A percentile compares a stretch with the other conserved stretches of the same genome.
phyloP scores from a whole-genome alignment of 1,140 invertebrate genomes.

The Eumaeus atala region DNA sequence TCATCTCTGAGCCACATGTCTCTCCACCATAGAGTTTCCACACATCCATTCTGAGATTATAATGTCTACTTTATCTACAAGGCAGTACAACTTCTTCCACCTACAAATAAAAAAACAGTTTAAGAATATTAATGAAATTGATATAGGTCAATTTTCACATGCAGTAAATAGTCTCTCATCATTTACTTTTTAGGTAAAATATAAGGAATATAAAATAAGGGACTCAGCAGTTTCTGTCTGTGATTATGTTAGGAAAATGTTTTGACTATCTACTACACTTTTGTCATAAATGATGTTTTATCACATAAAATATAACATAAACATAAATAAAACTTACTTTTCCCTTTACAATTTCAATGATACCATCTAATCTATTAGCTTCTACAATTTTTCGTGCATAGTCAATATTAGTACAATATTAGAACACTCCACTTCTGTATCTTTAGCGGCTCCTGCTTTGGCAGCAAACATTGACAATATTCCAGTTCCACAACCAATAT shows the following conservation, averaged over 20 bases:
- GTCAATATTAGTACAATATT: conserved; percentile 98
- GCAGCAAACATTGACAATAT: conserved; percentile 99
- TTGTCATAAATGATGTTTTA: too few species aligned
- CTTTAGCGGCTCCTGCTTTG: conserved; percentile 96
- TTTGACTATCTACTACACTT: too few species aligned
- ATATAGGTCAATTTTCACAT: too few species aligned
- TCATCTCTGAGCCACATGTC: conserved; percentile 88
- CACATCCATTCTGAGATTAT: conserved; percentile 99
- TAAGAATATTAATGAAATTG: too few species aligned
- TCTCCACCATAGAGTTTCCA: conserved; percentile 87
- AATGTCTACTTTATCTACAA: conserved; percentile 94
- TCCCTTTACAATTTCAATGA: conserved; percentile 95
- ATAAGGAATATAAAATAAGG: too few species aligned
- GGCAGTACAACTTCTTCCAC: conserved; percentile 88
- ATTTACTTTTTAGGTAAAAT: too few species aligned
- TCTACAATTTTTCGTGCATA: conserved; percentile 95
- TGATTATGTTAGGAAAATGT: too few species aligned
- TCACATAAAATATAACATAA: too few species aligned
- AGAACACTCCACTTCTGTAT: conserved; percentile 97
- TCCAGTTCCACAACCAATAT: conserved; percentile 99
- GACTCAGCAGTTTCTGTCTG: too few species aligned
- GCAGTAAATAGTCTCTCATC: too few species aligned
- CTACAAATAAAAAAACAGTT: conserved; percentile 28
- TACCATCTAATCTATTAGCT: conserved; percentile 85
- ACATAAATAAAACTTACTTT: conserved; percentile 75